Evolutionary conservation across 2,113 vertebrate species (phyloP), one percentile per base, ranked within the genome.

Genomic region (Osmerus eperlanus): DNA sequence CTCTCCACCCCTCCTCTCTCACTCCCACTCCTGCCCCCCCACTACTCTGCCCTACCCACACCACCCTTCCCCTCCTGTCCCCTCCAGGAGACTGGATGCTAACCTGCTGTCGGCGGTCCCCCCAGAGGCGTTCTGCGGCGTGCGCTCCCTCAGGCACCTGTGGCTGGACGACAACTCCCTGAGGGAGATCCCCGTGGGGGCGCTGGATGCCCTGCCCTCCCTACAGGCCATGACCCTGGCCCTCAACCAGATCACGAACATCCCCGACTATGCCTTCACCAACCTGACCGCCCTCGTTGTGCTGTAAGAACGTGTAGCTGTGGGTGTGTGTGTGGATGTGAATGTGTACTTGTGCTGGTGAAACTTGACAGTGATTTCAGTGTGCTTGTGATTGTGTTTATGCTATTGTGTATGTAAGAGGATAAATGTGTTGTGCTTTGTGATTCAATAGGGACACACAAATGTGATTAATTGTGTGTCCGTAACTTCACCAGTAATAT

Each of bases 181-280:
- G 73, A 93, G 90, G 0, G 93, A 98, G 87, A 96, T 99, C 86
- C 97, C 96, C 0, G 90, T 97, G 78, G 87, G 76, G 53, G 96
- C 96, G 2, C 91, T 98, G 68, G 94, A 93, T 0, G 91, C 94
- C 4, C 92, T 99, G 28, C 95, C 93, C 0, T 92, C 95, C 2
- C 92, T 99, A 28, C 96, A 99, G 79, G 97, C 97, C 88, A 95
- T 98, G 95, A 99, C 97, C 13, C 83, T 99, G 89, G 97, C 97
- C 7, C 95, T 99, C 85, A 99, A 99, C 91, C 93, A 86, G 74
- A 96, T 99, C 90, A 88, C 88, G 80, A 90, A 91, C 85, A 94
- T 99, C 82, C 96, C 97, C 0, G 95, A 98, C 75, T 90, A 87
- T 0, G 95, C 97, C 73, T 99, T 99, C 90, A 92, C 92, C 88